Percentiles rank a stretch among this genome's conserved stretches.
These are phyloP conservation scores for Neria commutata DNA, from an alignment of 2,888 invertebrate species.

Conservation along the genomic window DNA sequence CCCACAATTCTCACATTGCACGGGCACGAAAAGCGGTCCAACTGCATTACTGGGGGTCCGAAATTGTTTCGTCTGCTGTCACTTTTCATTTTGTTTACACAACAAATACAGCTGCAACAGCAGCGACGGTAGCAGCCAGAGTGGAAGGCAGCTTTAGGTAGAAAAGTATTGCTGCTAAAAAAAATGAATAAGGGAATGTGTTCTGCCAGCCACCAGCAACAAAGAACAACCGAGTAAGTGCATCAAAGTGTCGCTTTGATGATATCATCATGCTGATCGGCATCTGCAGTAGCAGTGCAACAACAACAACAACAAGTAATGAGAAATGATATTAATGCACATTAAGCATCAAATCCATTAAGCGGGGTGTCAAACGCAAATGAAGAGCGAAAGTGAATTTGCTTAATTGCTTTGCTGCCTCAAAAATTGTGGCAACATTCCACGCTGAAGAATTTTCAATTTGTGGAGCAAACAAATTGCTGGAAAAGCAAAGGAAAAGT, in stretches of 20 bases:
- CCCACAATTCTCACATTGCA: no score
- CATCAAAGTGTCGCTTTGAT: background rate
- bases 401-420: background rate
- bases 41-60: slow-evolving; percentile 3
- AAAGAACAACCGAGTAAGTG: background rate
- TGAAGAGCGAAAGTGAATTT: slow-evolving; percentile 2
- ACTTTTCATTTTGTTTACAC: slow-evolving; percentile 23
- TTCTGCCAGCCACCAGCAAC: background rate
- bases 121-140: background rate
- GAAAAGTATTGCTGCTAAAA: slow-evolving; percentile 12
- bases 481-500: background rate
- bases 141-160: background rate
- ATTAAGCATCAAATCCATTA: background rate
- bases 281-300: no score
- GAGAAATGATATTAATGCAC: slow-evolving; percentile 1
- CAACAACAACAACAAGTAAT: background rate
- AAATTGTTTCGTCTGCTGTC: slow-evolving; percentile 1
- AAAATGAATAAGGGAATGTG: slow-evolving; percentile 11
- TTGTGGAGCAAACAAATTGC: no score
- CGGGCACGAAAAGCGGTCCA: slow-evolving; percentile 5
- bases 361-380: background rate
- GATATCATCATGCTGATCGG: no score
- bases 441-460: background rate
- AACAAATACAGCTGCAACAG: slow-evolving; percentile 26
- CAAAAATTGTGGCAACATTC: background rate